Conservation (phyloP, 2,888 invertebrate species). For the Sericinus montela region DNA sequence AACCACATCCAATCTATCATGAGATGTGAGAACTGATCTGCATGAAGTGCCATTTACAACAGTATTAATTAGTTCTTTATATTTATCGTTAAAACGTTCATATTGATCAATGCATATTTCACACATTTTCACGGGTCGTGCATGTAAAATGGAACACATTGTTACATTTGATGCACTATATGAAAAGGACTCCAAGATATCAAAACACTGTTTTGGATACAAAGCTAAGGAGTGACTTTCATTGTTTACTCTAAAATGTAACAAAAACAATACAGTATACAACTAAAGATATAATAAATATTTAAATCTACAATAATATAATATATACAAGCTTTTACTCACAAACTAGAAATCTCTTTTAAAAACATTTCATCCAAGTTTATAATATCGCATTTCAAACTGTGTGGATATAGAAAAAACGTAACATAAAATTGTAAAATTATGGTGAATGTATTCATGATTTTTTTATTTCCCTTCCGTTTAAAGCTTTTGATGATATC, state of each 20-base stretch:
- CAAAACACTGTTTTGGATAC: conserved; percentile 42
- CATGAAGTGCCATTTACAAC: conserved; percentile 77
- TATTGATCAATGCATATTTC: conserved; percentile 78
- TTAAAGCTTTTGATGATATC: no score
- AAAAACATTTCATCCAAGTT: neutral
- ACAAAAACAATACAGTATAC: conserved; percentile 13
- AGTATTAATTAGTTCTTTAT: conserved; percentile 65
- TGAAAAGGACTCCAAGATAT: conserved; percentile 67
- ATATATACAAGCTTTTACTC: neutral
- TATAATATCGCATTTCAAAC: conserved; percentile 2
- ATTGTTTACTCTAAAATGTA: conserved; percentile 19
- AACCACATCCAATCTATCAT: conserved; percentile 81
- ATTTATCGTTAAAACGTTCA: conserved; percentile 67
- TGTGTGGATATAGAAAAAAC: conserved; percentile 5
- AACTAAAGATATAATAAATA: neutral
- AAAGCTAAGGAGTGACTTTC: conserved; percentile 15
- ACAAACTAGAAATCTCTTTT: conserved; percentile 5
- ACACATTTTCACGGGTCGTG: conserved; percentile 81
- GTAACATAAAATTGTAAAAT: conserved; percentile 12
- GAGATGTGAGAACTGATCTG: conserved; percentile 77
- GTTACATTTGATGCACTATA: conserved; percentile 78
- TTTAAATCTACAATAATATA: neutral
- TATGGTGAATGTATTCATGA: conserved; percentile 1
- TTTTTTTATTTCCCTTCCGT: no score
- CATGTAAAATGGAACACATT: conserved; percentile 78